Base-by-base conservation (phyloP, 2,888 invertebrate genomes). In the Pocota personata region DNA sequence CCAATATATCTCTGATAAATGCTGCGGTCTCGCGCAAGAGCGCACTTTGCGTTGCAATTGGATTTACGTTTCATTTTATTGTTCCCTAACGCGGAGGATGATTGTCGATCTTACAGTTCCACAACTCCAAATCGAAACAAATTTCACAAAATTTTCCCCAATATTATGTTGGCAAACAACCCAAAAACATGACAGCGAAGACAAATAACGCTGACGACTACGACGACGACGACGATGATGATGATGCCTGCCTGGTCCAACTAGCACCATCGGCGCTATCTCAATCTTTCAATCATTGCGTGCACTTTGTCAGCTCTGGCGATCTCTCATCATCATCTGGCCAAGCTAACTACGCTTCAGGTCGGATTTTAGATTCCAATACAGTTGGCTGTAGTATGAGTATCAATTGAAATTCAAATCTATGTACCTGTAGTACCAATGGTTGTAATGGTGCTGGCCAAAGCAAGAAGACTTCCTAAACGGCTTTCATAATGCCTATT, bases 241-340 rank as follows among this genome's bases (percentile, higher is more conserved):
- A 64, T 48, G 64, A 30, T 58, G 69, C 48, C n/a, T 52, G 66
- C 35, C 46, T 55, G 14, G 32, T 71, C 57, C 43, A 77, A 40
- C 64, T 12, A 43, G 24, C 52, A 55, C 71, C 64, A 73, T 27
- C 10, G 58, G 50, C 77, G 50, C 72, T 86, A 86, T 87, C 84
- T 87, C 77, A 86, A 86, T 86, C 80, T 77, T 87, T 82, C 78
- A 83, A 82, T 87, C 87, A 82, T 82, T 87, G 87, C 87, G 87
- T 87, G 87, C 73, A 64, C 58, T 78, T 82, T 87, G 80, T 87
- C 82, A 82, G 83, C 21, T 82, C 43, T 16, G 21, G 60, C 73
- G 72, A 87, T 76, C 80, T 86, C 72, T 77, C 76, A 73, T 80
- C 87, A 73, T 73, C 72, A 66, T 78, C 64, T 27, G 21, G 24